Evolutionary conservation across 2,113 vertebrate species (phyloP).

Genomic region (Eleginops maclovinus): DNA sequence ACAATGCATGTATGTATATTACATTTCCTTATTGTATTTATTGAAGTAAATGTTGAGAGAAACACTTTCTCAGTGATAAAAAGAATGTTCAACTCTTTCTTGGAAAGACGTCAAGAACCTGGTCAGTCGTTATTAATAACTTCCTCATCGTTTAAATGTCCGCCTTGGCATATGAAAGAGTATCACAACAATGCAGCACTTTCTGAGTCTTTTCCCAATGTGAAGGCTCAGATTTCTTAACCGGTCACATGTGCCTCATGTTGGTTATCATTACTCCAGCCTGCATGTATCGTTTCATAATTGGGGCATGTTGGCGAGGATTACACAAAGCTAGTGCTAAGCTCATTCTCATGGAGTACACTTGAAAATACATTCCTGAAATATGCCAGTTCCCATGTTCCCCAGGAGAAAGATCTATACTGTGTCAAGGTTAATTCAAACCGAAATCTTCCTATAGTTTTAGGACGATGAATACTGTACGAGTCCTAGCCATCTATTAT

Average conservation of each 20-base stretch:
- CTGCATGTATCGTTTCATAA: constrained; percentile 62
- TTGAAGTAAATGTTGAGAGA: not conserved
- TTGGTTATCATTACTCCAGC: constrained; percentile 65
- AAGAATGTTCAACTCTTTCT: not conserved
- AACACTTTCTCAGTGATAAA: not conserved
- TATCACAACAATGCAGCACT: not conserved
- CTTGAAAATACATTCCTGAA: constrained; percentile 62
- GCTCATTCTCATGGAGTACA: constrained; percentile 67
- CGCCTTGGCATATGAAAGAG: not conserved
- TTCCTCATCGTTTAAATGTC: not conserved
- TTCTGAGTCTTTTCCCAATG: constrained; percentile 3
- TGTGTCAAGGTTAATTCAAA: no score
- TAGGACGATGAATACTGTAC: constrained; percentile 6
- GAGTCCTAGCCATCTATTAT: constrained; percentile 26
- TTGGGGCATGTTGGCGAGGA: constrained; percentile 62
- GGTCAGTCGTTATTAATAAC: not conserved
- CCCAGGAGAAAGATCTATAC: not conserved
- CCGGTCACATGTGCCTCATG: constrained; percentile 75
- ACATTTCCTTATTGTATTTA: not conserved
- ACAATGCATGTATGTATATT: not conserved
- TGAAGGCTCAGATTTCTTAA: constrained; percentile 45
- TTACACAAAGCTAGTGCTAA: constrained; percentile 73
- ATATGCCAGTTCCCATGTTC: constrained; percentile 41
- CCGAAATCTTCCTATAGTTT: no score
- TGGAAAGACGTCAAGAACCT: not conserved